Percentiles rank a stretch among this genome's conserved stretches.
phyloP scores from a whole-genome alignment of 2,888 invertebrate genomes.

The Syritta pipiens region DNA sequence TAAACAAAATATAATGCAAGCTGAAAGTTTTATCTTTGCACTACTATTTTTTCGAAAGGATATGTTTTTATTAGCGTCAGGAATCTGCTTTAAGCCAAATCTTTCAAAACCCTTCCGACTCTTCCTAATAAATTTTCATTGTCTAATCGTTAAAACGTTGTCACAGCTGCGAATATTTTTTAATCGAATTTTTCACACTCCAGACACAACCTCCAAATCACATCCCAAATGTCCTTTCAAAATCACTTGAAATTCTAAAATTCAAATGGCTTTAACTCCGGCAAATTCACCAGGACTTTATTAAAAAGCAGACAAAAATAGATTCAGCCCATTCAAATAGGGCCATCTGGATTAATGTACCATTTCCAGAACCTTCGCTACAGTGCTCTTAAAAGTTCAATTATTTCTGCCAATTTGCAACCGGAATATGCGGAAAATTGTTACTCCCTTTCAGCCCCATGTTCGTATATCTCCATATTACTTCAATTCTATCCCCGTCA shows the following conservation, averaged over 20 bases:
- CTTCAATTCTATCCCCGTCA: neutral
- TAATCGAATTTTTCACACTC: too few species aligned
- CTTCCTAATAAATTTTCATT: too few species aligned
- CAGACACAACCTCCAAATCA: neutral
- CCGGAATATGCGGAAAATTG: conserved; percentile 23
- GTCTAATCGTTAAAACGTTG: too few species aligned
- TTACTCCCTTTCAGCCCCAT: neutral
- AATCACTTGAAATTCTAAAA: neutral
- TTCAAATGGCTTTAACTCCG: neutral
- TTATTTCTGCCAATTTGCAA: conserved; percentile 23
- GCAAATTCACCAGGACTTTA: neutral
- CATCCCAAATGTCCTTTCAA: neutral
- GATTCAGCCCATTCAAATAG: neutral
- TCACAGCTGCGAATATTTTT: too few species aligned
- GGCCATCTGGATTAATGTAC: conserved; percentile 1
- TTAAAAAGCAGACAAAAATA: neutral
- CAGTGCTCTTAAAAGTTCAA: conserved; percentile 13
- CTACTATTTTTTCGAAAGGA: too few species aligned
- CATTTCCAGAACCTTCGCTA: conserved; percentile 5
- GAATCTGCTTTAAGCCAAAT: too few species aligned
- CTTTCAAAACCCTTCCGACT: too few species aligned
- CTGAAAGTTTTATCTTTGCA: too few species aligned
- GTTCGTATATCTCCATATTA: neutral
- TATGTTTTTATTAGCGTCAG: too few species aligned
- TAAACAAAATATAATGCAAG: too few species aligned